Evolutionary conservation across 2,888 invertebrate species (phyloP), one percentile per base, ranked within the genome.

Genomic region (Athetis lepigone): DNA sequence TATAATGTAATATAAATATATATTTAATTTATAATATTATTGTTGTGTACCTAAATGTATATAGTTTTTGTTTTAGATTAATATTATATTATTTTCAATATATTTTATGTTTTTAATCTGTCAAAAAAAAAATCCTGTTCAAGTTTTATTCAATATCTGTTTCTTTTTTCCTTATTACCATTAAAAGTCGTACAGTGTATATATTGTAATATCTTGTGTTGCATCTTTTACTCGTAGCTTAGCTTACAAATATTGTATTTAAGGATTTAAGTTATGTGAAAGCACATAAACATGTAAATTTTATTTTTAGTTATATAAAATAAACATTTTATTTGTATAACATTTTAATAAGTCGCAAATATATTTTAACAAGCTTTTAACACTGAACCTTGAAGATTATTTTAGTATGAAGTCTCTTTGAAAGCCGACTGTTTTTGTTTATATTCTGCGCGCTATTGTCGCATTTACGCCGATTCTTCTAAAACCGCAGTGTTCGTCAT

Each of bases 221-320:
- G 27, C 61, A 69, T 52, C n/a, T 52, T 43, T 52, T 69, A 33
- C 2, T 11, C 11, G 4, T 33, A 33, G 33, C 33, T 33, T 33
- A 61, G 16, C 21, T 58, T 57, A 42, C 49, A 50, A 36, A 49
- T 75, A 61, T 50, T n/a, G 8, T 33, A 33, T 13, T 57, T 60
- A 57, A 9, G 19, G 36, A 37, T 45, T 56, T 49, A 56, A 60
- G 25, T 45, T 68, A 69, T 54, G 70, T 68, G 52, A 27, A 40
- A 33, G 29, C 54, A 58, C 39, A 51, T 62, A 50, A 33, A 68
- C 42, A 62, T 51, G 62, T 58, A 68, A 56, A 68, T 59, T 54
- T 50, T 62, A 46, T 58, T 70, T 67, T 62, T 61, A n/a, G 40
- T 23, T 36, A 33, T 49, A 2, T 40, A 21, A 37, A 45, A 25